Percentiles rank a stretch among this genome's conserved stretches.
Conservation (phyloP, 1,140 invertebrate species). For the Bombus affinis region DNA sequence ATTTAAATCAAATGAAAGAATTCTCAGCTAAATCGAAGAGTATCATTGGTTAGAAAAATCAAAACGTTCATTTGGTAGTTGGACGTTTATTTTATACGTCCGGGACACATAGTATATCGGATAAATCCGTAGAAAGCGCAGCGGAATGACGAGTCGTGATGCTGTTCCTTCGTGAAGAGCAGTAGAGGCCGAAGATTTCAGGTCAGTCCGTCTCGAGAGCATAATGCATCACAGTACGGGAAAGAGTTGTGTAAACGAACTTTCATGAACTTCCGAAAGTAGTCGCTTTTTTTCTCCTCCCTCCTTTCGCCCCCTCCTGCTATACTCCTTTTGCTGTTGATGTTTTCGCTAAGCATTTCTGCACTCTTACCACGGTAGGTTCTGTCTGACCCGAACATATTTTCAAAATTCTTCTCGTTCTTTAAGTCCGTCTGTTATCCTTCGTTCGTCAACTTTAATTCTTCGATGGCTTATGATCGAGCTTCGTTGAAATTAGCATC, state of each 20-base stretch:
- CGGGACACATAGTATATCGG: constrained; percentile 58
- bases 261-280: constrained; percentile 79
- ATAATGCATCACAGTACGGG: constrained; percentile 76
- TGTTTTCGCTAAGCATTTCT: constrained; percentile 42
- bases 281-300: constrained; percentile 65
- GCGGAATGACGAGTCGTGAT: constrained; percentile 64
- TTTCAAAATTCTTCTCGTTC: neutral
- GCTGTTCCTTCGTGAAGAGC: constrained; percentile 62
- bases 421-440: neutral
- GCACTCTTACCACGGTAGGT: constrained; percentile 27
- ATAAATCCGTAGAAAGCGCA: constrained; percentile 58
- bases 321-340: constrained; percentile 34
- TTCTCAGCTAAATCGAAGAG: too few relatives aligned
- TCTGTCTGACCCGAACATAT: neutral
- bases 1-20: too few relatives aligned
- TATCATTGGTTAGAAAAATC: neutral
- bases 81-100: constrained; percentile 1
- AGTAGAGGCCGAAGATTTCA: constrained; percentile 78
- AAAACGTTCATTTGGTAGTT: neutral
- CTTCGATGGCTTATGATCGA: neutral
- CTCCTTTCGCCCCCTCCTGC: constrained; percentile 8
- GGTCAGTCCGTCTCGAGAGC: constrained; percentile 80
- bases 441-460: neutral
- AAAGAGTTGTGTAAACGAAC: constrained; percentile 79
- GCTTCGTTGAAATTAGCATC: neutral